Evolutionary conservation across 2,797 vertebrate genomes (phyloP), one percentile per base, ranked within the genome.

Genomic region (Coracias cyanogaster): DNA sequence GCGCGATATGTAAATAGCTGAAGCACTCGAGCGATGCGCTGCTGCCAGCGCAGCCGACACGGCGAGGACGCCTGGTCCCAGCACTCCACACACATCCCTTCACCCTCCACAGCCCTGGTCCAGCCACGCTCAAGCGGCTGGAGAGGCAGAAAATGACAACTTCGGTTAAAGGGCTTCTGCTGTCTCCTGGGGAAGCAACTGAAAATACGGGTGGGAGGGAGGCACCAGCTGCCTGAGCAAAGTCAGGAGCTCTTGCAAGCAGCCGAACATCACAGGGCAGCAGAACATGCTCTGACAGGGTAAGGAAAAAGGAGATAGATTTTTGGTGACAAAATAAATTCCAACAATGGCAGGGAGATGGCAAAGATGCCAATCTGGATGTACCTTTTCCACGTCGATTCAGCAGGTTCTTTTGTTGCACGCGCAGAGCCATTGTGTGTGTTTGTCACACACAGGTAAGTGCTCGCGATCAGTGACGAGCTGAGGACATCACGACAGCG

Each of bases 11-110:
- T 16, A 33, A 51, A 31, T 2, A 58, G 29, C 24, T 7, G 52
- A 12, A 15, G 57, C 0, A 3, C 18, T 3, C 45, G 4, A 6
- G 78, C 0, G 2, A 18, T 0, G 43, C 1, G 8, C 54, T 60
- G 76, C 85, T 51, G 82, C 57, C 49, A 4, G 35, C 3, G 74
- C 82, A 46, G 82, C 57, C 49, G 3, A n/a, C 4, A 3, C 10
- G 0, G 21, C 6, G 2, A 31, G 60, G 18, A 25, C 3, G n/a
- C 3, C 51, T 19, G 60, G 5, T 7, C 35, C 11, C 57, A 15
- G 3, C 0, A 14, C 12, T 54, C 82, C 3, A 0, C 0, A 2
- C 0, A 3, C 52, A 13, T 5, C 19, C 64, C 54, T 22, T 37
- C 46, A n/a, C 64, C 51, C 25, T 28, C 16, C 43, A 7, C 41